Evolutionary conservation across 37 sponge, comb jelly and placozoan genomes (phyloP).

Genomic region (Crambe crambe): DNA sequence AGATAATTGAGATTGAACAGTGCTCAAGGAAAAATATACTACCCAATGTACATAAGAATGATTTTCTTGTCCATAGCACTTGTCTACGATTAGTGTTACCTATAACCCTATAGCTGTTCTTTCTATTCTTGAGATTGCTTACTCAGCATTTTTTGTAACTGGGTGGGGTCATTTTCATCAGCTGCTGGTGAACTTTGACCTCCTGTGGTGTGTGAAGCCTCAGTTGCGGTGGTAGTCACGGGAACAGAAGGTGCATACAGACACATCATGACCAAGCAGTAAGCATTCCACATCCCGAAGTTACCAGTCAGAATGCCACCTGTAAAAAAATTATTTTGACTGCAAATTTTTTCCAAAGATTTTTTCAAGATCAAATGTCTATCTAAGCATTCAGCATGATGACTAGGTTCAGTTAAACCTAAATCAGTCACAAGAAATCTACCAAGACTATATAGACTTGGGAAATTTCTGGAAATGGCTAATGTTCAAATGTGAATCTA

Average conservation of each 20-base stretch:
- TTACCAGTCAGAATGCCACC: conserved; percentile 75
- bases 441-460: not conserved
- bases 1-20: too few species aligned
- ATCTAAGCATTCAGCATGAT: not conserved
- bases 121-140: conserved; percentile 28
- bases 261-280: conserved; percentile 37
- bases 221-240: not conserved
- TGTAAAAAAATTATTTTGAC: too few species aligned
- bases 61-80: too few species aligned
- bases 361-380: not conserved
- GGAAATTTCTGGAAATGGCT: too few species aligned
- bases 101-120: too few species aligned
- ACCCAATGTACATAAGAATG: too few species aligned
- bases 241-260: conserved; percentile 30
- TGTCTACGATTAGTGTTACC: too few species aligned
- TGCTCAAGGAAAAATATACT: too few species aligned
- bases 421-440: conserved; percentile 2
- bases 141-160: conserved; percentile 10
- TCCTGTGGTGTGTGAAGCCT: not conserved
- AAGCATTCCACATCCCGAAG: conserved; percentile 83
- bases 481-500: too few species aligned
- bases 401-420: not conserved
- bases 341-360: too few species aligned
- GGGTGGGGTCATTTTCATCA: conserved; percentile 9
- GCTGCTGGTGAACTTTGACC: not conserved